Percentiles rank a stretch among this genome's conserved stretches.
Evolutionary conservation across 2,113 vertebrate genomes (phyloP).

Genomic region (Mus pahari): DNA sequence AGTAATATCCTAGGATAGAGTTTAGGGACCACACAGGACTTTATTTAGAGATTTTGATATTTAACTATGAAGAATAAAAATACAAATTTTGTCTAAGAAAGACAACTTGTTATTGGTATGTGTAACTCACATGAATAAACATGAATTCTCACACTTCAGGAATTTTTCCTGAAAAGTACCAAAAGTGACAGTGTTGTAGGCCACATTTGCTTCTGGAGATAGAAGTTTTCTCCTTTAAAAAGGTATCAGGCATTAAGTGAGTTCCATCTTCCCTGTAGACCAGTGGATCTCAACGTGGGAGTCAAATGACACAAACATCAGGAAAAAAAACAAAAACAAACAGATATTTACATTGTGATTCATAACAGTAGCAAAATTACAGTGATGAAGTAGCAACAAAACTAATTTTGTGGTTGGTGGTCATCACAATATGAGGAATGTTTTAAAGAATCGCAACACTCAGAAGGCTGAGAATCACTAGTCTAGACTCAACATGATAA

Average conservation of each 20-base stretch:
- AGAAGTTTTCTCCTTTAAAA: background rate
- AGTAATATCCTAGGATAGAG: background rate
- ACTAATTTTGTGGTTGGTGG: background rate
- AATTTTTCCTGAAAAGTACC: background rate
- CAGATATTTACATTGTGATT: background rate
- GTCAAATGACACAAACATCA: background rate
- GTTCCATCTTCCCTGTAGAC: background rate
- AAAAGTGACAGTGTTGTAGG: background rate
- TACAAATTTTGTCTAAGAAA: background rate
- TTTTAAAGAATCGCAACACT: background rate
- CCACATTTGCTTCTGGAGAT: background rate
- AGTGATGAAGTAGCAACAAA: background rate
- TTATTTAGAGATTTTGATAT: background rate
- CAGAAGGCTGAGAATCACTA: background rate
- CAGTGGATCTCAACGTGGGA: background rate
- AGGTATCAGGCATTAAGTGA: background rate
- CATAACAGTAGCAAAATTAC: background rate
- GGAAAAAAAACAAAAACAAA: background rate
- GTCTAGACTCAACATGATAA: background rate
- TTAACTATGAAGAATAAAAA: background rate
- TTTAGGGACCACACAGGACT: background rate
- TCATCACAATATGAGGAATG: background rate
- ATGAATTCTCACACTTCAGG: background rate
- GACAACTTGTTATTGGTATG: background rate
- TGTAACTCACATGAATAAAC: background rate